Percentiles rank a stretch among this genome's conserved stretches.
Evolutionary conservation across 2,797 vertebrate genomes (phyloP).

Genomic region (Gila robusta): DNA sequence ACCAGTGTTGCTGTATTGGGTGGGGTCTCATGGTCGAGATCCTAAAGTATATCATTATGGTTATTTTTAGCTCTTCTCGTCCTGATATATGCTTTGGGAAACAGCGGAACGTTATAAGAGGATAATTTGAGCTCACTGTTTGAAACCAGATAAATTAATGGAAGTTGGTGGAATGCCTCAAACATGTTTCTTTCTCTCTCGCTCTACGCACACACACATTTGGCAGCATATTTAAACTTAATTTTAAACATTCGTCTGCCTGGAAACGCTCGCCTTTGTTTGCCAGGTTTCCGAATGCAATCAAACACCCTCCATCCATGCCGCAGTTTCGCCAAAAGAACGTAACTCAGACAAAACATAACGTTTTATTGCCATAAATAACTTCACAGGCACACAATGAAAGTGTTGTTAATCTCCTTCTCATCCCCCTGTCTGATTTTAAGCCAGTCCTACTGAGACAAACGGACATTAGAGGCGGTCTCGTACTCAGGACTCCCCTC

Average conservation of each 20-base stretch:
- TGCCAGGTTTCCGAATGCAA: not conserved
- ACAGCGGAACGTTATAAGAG: not conserved
- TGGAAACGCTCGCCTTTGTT: not conserved
- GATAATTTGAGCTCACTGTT: not conserved
- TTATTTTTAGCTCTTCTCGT: conserved; percentile 41
- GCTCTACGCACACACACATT: not conserved
- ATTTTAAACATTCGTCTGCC: not conserved
- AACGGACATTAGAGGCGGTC: conserved; percentile 58
- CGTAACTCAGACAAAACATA: not conserved
- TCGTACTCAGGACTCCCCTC: conserved; percentile 56
- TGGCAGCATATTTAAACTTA: not conserved
- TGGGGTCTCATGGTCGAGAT: conserved; percentile 2
- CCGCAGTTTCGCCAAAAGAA: conserved; percentile 6
- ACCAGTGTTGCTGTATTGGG: conserved; percentile 37
- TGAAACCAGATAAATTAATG: not conserved
- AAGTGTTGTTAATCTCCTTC: conserved; percentile 11
- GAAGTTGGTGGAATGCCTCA: not conserved
- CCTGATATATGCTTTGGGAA: not conserved
- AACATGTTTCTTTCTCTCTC: not conserved
- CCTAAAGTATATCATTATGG: conserved; percentile 19
- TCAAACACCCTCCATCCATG: not conserved
- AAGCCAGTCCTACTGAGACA: conserved; percentile 75
- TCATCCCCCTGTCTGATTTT: conserved; percentile 55
- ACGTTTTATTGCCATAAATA: conserved; percentile 1
- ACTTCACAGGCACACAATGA: conserved; percentile 18